Conservation (phyloP, 2,113 vertebrate genomes). For the Neotragus pygmaeus region DNA sequence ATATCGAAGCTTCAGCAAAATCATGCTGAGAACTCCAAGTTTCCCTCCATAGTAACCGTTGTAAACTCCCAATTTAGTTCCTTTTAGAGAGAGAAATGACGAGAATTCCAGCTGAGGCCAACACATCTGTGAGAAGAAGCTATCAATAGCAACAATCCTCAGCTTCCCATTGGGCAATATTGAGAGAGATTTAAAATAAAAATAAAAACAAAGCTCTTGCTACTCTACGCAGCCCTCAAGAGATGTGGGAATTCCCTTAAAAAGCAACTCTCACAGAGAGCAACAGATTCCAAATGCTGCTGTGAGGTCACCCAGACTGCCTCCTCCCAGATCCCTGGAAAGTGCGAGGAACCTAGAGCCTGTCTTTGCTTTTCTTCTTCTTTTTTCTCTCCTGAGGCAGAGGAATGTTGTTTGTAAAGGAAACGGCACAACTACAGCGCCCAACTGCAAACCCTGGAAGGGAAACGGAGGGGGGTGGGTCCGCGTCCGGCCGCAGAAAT, state of each 20-base stretch:
- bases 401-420: background rate
- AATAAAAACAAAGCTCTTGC: constrained; percentile 31
- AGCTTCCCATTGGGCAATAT: constrained; percentile 51
- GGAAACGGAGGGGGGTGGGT: background rate
- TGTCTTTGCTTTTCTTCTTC: background rate
- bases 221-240: background rate
- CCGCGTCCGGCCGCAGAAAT: accelerated
- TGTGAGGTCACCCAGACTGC: background rate
- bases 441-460: background rate
- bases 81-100: constrained; percentile 30
- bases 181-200: constrained; percentile 49
- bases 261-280: constrained; percentile 43
- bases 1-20: constrained; percentile 33
- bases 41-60: constrained; percentile 26
- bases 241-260: constrained; percentile 62
- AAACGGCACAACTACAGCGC: background rate
- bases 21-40: constrained; percentile 40
- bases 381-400: background rate
- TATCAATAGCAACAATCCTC: constrained; percentile 42
- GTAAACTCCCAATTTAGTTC: constrained; percentile 49
- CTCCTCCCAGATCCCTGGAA: background rate
- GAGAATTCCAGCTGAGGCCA: constrained; percentile 57
- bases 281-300: background rate
- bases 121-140: constrained; percentile 24
- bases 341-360: background rate